Evolutionary conservation across 2,888 invertebrate genomes (phyloP).

Genomic region (Pemphredon lugubris): DNA sequence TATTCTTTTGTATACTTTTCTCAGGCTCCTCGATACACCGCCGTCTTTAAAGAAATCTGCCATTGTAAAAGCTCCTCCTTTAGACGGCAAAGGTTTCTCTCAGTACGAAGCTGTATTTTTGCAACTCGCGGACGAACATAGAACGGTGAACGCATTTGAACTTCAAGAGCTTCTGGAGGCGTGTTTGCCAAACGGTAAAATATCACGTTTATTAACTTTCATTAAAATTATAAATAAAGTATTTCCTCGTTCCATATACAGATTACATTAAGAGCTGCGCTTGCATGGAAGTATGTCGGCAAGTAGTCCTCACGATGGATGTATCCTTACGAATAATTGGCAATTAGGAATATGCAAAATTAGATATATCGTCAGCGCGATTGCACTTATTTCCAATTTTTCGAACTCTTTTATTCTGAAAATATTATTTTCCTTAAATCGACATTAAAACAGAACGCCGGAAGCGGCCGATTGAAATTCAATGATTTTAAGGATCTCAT

Average conservation of each 20-base stretch:
- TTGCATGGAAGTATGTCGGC: constrained; percentile 94
- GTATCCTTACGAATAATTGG: constrained; percentile 84
- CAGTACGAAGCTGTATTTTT: constrained; percentile 95
- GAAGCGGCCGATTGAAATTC: constrained; percentile 91
- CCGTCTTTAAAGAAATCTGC: constrained; percentile 88
- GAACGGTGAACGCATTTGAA: constrained; percentile 94
- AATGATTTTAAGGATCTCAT: constrained; percentile 94
- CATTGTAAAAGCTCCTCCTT: constrained; percentile 88
- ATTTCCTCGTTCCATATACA: constrained; percentile 70
- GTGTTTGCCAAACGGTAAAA: constrained; percentile 90
- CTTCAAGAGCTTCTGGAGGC: constrained; percentile 94
- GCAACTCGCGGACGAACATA: constrained; percentile 94
- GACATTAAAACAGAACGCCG: constrained; percentile 84
- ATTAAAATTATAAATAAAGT: neutral
- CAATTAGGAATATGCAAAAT: neutral
- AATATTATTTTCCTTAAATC: constrained; percentile 47
- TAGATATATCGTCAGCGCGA: neutral
- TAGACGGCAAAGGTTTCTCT: constrained; percentile 88
- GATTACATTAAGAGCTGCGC: constrained; percentile 97
- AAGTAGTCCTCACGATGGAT: constrained; percentile 93
- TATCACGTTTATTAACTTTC: neutral
- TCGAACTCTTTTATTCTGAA: constrained; percentile 6
- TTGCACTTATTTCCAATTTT: neutral
- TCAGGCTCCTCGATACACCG: constrained; percentile 83
- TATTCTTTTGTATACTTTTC: constrained; percentile 44